These are phyloP conservation scores for Pandion haliaetus DNA, from an alignment of 2,113 vertebrate species.

Conservation along the genomic window DNA sequence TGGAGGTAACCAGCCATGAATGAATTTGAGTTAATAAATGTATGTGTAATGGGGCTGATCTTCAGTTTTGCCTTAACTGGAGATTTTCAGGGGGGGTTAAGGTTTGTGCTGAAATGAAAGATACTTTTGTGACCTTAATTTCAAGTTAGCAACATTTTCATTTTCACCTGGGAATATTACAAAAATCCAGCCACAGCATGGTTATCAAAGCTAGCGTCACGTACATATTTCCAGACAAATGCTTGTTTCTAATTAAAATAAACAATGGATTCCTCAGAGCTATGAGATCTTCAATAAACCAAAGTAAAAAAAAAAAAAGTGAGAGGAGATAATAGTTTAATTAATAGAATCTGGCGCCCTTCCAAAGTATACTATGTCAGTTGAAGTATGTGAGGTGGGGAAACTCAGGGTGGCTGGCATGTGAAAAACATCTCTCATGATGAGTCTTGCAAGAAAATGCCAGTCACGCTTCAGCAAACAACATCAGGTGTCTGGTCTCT, in stretches of 20 bases:
- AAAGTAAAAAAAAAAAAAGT: neutral
- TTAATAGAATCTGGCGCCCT: constrained; percentile 71
- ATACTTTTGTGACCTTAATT: neutral
- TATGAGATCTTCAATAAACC: constrained; percentile 40
- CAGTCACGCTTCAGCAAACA: neutral
- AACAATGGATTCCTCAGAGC: constrained; percentile 73
- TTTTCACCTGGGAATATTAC: neutral
- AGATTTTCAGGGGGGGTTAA: neutral
- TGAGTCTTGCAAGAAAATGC: constrained; percentile 59
- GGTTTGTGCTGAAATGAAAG: neutral
- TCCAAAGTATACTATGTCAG: constrained; percentile 71
- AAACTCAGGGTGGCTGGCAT: constrained; percentile 40
- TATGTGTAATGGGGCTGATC: neutral
- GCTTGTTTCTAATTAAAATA: constrained; percentile 72
- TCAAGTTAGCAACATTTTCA: neutral
- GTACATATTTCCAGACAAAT: constrained; percentile 41
- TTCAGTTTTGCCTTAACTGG: neutral
- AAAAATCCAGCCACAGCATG: neutral
- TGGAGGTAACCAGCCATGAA: neutral
- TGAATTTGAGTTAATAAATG: neutral
- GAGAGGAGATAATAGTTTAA: constrained; percentile 75
- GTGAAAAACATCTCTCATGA: constrained; percentile 61
- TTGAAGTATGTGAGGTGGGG: constrained; percentile 66
- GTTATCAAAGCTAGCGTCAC: neutral
- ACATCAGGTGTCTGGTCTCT: neutral